Base-by-base conservation (phyloP, 2,888 invertebrate genomes). In the Stegophylla sp. region DNA sequence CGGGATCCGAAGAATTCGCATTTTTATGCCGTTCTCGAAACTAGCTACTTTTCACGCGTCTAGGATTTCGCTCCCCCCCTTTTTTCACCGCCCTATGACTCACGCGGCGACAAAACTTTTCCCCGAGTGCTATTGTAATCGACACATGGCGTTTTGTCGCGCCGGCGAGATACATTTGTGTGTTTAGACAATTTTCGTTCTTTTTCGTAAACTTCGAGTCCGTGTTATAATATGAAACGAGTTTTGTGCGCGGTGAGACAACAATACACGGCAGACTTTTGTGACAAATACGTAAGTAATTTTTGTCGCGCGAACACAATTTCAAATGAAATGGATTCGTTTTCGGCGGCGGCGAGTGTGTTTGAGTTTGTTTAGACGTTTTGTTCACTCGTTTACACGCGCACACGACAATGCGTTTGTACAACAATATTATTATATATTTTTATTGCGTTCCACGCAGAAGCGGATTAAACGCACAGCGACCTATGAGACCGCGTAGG, bases 211-310 rank as follows among this genome's bases (percentile, higher is more conserved):
- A 51, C 13, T n/a, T 51, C 51, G n/a, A 28, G 51, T 48, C 53
- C 3, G 7, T 28, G 15, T 45, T 28, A 17, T 45, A 48, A 63
- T 28, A 17, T 45, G 28, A 63, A 63, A 34, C 20, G 63, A 74
- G 48, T 74, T 63, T 63, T 17, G 48, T 20, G n/a, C n/a, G n/a
- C n/a, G 63, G 48, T 9, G 73, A 61, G 73, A 73, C 61, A 61
- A 73, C 61, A 61, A 73, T 48, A 73, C 26, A n/a, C 34, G 48
- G 28, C 9, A 63, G 48, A 63, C 74, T 63, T 74, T 48, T 34
- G 13, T 48, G 48, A 63, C 63, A 48, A 63, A 74, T 61, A 63
- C 20, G n/a, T 48, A 48, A 63, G 63, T 34, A 48, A 74, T 74
- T 74, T 74, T 48, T 63, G n/a, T n/a, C n/a, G n/a, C 20, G 17